These are phyloP conservation scores for Cotesia chilonis DNA, from an alignment of 1,140 invertebrate genomes.

Conservation along the genomic window DNA sequence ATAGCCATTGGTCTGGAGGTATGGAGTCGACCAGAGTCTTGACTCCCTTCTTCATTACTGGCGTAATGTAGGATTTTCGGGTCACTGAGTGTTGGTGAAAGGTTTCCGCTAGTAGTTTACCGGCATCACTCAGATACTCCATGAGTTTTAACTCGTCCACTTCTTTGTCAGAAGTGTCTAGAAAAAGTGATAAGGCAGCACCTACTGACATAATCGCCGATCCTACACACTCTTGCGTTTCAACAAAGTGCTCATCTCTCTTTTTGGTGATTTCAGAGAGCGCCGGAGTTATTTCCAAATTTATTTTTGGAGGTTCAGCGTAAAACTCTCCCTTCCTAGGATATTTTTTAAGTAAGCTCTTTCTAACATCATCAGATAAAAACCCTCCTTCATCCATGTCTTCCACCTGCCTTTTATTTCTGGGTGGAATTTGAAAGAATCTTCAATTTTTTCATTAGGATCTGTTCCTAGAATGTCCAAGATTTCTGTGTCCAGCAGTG, in stretches of 20 bases:
- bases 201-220: constrained; percentile 29
- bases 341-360: constrained; percentile 27
- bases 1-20: too few relatives aligned
- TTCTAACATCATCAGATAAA: constrained; percentile 19
- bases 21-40: neutral
- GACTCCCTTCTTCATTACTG: constrained; percentile 26
- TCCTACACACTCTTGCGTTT: constrained; percentile 38
- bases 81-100: constrained; percentile 21
- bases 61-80: constrained; percentile 29
- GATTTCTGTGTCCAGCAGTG: too few relatives aligned
- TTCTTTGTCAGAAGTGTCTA: constrained; percentile 14
- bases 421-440: neutral
- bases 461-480: too few relatives aligned
- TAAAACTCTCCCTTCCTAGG: constrained; percentile 28
- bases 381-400: constrained; percentile 15
- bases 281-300: constrained; percentile 27
- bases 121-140: constrained; percentile 19
- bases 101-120: constrained; percentile 15
- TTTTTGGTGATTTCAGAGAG: constrained; percentile 32
- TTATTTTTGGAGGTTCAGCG: constrained; percentile 28
- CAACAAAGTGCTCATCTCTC: constrained; percentile 38
- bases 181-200: constrained; percentile 31
- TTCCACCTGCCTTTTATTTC: constrained; percentile 24
- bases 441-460: too few relatives aligned
- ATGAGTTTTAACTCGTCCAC: constrained; percentile 19